Evolutionary conservation across 1,140 invertebrate genomes (phyloP), one percentile per base, ranked within the genome.

Genomic region (Vollenhovia emeryi): DNA sequence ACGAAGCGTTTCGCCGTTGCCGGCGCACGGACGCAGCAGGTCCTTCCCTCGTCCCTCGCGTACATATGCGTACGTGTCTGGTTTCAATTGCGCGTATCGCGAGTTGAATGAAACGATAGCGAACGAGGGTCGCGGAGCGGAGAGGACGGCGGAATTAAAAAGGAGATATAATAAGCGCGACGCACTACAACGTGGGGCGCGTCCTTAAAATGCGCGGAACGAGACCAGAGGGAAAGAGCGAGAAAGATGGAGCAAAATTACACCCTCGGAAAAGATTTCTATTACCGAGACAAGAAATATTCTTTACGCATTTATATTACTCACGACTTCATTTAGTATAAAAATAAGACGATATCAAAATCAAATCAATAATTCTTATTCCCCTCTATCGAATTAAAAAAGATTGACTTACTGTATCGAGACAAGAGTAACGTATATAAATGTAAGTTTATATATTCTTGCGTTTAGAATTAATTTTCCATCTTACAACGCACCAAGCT

Each of bases 41-140:
- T 50, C 27, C 68, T 2, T 13, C 15, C 45, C 21, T 15, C 13
- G 21, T 62, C 24, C 18, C 66, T 30, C 4, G 36, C 24, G 9
- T 27, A 27, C 15, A 15, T 71, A 50, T 15, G n/a, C 11, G 9
- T 40, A 40, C 18, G 45, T 80, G 45, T 27, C 21, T 40, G 48
- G 13, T 80, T 69, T 80, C 62, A 80, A 69, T 69, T 69, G 76
- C 48, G 27, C 50, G 78, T 30, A 80, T 71, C 33, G 78, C 11
- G 24, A 30, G 48, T 6, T 69, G 50, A 71, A 80, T 69, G 36
- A 79, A 40, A 13, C 64, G 78, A 71, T 55, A 71, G 66, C 24
- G 64, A 71, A 68, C 62, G 27, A 36, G 21, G 21, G 15, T 36
- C 6, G n/a, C n/a, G 45, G 43, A 24, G 76, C 33, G 15, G 6